Evolutionary conservation across 2,888 invertebrate species (phyloP).

Genomic region (Brenthis ino): DNA sequence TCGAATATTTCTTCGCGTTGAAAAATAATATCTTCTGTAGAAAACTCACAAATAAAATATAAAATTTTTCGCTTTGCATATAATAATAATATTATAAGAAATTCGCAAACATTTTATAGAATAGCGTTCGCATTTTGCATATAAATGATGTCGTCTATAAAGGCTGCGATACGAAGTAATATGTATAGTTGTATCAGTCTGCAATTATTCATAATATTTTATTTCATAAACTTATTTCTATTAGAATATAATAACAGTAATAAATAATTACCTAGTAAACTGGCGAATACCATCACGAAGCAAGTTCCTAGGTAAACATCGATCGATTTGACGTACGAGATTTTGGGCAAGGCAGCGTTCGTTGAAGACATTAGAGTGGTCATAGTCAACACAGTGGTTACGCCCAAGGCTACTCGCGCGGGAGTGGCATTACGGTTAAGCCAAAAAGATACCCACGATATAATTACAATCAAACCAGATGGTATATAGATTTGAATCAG

Average conservation of each 20-base stretch:
- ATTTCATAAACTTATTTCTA: too few species aligned
- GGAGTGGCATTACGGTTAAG: constrained; percentile 97
- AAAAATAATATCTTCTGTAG: constrained; percentile 6
- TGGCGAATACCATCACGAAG: constrained; percentile 99
- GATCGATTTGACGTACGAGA: constrained; percentile 98
- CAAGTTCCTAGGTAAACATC: constrained; percentile 98
- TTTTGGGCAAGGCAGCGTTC: constrained; percentile 98
- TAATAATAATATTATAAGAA: not conserved
- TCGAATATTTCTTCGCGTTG: constrained; percentile 16
- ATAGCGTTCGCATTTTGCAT: not conserved
- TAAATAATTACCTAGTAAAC: constrained; percentile 90
- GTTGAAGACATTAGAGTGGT: constrained; percentile 98
- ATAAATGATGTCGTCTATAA: not conserved
- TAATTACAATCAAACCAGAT: constrained; percentile 97
- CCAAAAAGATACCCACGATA: constrained; percentile 99
- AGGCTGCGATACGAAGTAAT: too few species aligned
- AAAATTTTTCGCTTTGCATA: constrained; percentile 40
- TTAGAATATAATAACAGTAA: too few species aligned
- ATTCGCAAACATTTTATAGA: constrained; percentile 4
- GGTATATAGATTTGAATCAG: constrained; percentile 99
- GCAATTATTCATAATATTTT: too few species aligned
- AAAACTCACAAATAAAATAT: constrained; percentile 23
- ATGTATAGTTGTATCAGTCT: not conserved
- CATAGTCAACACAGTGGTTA: constrained; percentile 98
- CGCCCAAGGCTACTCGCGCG: constrained; percentile 95